Base-by-base conservation (phyloP, 2,113 vertebrate species). In the Petroica traversi region DNA sequence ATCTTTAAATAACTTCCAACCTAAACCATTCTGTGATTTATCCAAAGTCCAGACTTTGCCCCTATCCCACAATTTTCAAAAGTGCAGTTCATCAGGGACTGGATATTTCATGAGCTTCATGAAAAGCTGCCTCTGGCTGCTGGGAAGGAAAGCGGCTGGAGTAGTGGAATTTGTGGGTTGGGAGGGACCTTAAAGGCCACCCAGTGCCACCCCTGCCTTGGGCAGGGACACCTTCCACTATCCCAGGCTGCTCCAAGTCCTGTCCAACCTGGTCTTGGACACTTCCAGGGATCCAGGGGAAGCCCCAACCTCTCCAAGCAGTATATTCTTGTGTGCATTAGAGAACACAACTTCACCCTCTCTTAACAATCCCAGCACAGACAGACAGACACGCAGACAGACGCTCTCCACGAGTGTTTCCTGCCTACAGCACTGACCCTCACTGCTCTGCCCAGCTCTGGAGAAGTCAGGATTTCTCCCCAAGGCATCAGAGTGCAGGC, bases 31-130 rank as follows among this genome's bases (percentile, higher is more conserved):
- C 48, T 31, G 24, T 29, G 19, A 69, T 54, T 68, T 46, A 54
- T 23, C 33, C 13, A 1, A 55, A 71, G 11, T 14, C 26, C 43
- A 62, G 46, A 14, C 43, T 66, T 45, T 36, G 43, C 11, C n/a
- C 19, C 19, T 28, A 9, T 40, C 31, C 66, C 36, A 57, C 26
- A 10, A 6, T 24, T 73, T 76, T 34, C 7, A 10, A 26, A 34
- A 33, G 23, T 33, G 23, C 22, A 45, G 31, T 3, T 67, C 28
- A 36, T 26, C 46, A 14, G 24, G 7, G 11, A 24, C 12, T 34
- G 48, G 1, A 0, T 11, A 15, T 34, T 46, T 54, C 18, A 45
- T 19, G 22, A 59, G 2, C 25, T 31, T 22, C 11, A 33, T 2
- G 2, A 62, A 25, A 75, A 46, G 18, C 8, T 33, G 49, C 18